phyloP scores from a whole-genome alignment of 2,797 vertebrate genomes.

The Etheostoma perlongum region DNA sequence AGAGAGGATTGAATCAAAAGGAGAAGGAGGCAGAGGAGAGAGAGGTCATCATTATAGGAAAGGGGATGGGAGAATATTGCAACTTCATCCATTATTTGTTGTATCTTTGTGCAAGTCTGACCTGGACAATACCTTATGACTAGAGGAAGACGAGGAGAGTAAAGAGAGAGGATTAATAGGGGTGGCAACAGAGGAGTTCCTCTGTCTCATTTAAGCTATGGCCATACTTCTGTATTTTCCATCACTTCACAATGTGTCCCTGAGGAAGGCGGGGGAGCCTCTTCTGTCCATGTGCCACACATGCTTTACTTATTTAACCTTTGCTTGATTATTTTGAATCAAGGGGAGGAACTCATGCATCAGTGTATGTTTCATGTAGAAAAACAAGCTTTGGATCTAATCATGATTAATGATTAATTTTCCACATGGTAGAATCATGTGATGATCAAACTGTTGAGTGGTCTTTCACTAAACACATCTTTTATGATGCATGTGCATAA shows the following conservation, averaged over 20 bases:
- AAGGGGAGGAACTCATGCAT: slow-evolving; percentile 20
- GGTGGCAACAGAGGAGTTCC: slow-evolving; percentile 40
- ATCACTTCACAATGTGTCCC: slow-evolving; percentile 52
- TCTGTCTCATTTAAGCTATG: slow-evolving; percentile 60
- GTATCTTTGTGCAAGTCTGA: slow-evolving; percentile 47
- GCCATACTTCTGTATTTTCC: slow-evolving; percentile 46
- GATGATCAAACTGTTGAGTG: slow-evolving; percentile 35
- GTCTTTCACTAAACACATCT: slow-evolving; percentile 28
- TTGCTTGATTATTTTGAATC: slow-evolving; percentile 33
- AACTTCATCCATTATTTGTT: slow-evolving; percentile 60
- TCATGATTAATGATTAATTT: neutral
- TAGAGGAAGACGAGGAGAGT: slow-evolving; percentile 14
- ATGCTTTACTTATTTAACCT: slow-evolving; percentile 54
- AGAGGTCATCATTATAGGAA: slow-evolving; percentile 55
- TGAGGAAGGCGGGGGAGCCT: slow-evolving; percentile 18
- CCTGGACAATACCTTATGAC: slow-evolving; percentile 39
- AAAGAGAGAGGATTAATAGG: slow-evolving; percentile 31
- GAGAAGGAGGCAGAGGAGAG: neutral
- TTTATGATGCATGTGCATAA: slow-evolving; percentile 52
- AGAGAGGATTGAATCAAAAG: slow-evolving; percentile 21
- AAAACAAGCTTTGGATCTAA: neutral
- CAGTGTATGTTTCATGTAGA: neutral
- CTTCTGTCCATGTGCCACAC: slow-evolving; percentile 25
- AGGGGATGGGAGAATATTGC: slow-evolving; percentile 42
- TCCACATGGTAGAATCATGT: slow-evolving; percentile 2